Evolutionary conservation across 2,888 invertebrate genomes (phyloP).

Genomic region (Agonopterix subpropinquella): DNA sequence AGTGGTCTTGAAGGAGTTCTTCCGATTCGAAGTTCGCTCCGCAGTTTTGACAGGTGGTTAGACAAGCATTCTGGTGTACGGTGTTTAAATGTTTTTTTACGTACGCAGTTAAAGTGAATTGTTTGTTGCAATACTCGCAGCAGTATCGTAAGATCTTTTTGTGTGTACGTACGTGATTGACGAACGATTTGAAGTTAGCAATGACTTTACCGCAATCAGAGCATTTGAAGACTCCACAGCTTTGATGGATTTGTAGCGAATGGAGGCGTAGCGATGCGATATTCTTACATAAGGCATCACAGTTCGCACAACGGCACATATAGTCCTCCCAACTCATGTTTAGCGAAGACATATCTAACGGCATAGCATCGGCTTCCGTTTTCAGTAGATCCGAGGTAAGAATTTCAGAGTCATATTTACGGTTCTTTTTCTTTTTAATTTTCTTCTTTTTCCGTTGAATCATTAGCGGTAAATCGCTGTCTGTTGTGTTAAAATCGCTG

Average conservation of each 20-base stretch:
- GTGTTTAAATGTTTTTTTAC: conserved; percentile 43
- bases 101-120: conserved; percentile 31
- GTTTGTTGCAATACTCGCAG: conserved; percentile 57
- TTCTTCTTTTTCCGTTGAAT: conserved; percentile 35
- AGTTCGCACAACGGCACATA: conserved; percentile 53
- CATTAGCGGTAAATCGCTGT: conserved; percentile 49
- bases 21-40: conserved; percentile 43
- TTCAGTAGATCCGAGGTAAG: conserved; percentile 5
- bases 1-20: conserved; percentile 50
- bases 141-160: conserved; percentile 47
- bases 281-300: conserved; percentile 59
- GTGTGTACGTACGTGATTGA: conserved; percentile 52
- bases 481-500: conserved; percentile 33
- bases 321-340: conserved; percentile 52
- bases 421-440: conserved; percentile 25
- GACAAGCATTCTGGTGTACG: conserved; percentile 26
- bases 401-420: conserved; percentile 6
- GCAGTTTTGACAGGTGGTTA: conserved; percentile 45
- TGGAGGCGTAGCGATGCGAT: conserved; percentile 51
- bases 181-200: conserved; percentile 39
- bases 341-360: conserved; percentile 20
- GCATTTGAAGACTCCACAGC: conserved; percentile 58
- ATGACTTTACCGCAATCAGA: conserved; percentile 50
- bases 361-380: conserved; percentile 11
- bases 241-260: conserved; percentile 51